phyloP scores from a whole-genome alignment of 2,888 invertebrate species.

The Aleiodes testaceus region DNA sequence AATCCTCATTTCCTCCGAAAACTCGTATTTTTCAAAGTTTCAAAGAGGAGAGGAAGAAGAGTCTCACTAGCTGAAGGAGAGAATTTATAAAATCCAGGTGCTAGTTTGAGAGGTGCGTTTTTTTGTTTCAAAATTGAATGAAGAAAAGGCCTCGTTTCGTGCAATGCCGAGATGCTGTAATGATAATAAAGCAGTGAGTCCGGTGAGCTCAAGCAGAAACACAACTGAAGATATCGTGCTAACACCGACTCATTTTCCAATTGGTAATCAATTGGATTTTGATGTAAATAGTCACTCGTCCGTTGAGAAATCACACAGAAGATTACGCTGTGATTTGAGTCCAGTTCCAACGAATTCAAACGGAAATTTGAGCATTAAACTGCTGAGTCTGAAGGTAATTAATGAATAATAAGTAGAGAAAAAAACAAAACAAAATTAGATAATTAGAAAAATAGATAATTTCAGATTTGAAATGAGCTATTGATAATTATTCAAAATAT shows the following conservation, averaged over 20 bases:
- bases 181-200: slow-evolving; percentile 71
- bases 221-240: slow-evolving; percentile 64
- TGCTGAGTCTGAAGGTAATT: slow-evolving; percentile 68
- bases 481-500: slow-evolving; percentile 10
- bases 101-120: slow-evolving; percentile 11
- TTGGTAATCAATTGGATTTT: slow-evolving; percentile 63
- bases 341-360: slow-evolving; percentile 68
- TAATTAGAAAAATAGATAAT: not conserved
- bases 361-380: slow-evolving; percentile 66
- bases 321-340: slow-evolving; percentile 70
- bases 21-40: too few species aligned
- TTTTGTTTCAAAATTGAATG: slow-evolving; percentile 49
- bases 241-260: slow-evolving; percentile 61
- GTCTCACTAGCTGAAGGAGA: slow-evolving; percentile 29
- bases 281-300: slow-evolving; percentile 63
- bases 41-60: slow-evolving; percentile 28
- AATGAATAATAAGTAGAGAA: not conserved
- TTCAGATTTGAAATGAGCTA: not conserved
- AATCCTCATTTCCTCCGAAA: too few species aligned
- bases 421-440: not conserved
- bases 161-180: slow-evolving; percentile 73
- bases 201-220: slow-evolving; percentile 63
- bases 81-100: slow-evolving; percentile 15
- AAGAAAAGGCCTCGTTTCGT: slow-evolving; percentile 61
- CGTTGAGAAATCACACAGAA: slow-evolving; percentile 68